Evolutionary conservation across 1,140 invertebrate genomes (phyloP), one percentile per base, ranked within the genome.

Genomic region (Pseudomyrmex concolor): DNA sequence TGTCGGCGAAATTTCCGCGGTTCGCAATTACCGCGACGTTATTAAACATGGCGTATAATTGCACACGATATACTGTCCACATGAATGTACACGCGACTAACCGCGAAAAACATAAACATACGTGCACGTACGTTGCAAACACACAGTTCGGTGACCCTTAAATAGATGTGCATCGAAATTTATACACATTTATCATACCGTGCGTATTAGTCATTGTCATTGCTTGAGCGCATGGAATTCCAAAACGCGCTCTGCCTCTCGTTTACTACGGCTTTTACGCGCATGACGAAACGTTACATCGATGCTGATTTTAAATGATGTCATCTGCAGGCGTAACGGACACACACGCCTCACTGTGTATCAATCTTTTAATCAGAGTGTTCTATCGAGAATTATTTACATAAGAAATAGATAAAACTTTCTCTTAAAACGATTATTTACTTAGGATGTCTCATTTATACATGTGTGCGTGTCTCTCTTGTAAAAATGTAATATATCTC

Each of bases 121-220:
- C 48, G 54, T 34, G 43, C 50, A 50, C 70, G 60, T 54, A 43
- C 50, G 51, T 10, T 43, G 67, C 15, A 34, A 34, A 34, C 34
- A 34, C 13, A 19, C 55, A 45, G 81, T 86, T 84, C 85, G 76
- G 25, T 73, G 84, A 76, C 83, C 68, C 48, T 55, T 25, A 10
- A 10, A 66, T 85, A 68, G 50, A 76, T 63, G 55, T 60, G 70
- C 19, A 64, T 63, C 70, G 22, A 85, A 70, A 85, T 74, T 68
- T 66, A 70, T 74, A 51, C 80, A 64, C 80, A 57, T 76, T 74
- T 74, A 63, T 45, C 78, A 83, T 74, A 68, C 62, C 84, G 54
- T n/a, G 50, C 15, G 62, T 63, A 67, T 85, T 85, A 85, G 80
- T 85, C 84, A 83, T 71, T 63, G 71, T 34, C 13, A 83, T 71